Conservation (phyloP, 2,797 vertebrate species). For the Pantherophis vulpinus region DNA sequence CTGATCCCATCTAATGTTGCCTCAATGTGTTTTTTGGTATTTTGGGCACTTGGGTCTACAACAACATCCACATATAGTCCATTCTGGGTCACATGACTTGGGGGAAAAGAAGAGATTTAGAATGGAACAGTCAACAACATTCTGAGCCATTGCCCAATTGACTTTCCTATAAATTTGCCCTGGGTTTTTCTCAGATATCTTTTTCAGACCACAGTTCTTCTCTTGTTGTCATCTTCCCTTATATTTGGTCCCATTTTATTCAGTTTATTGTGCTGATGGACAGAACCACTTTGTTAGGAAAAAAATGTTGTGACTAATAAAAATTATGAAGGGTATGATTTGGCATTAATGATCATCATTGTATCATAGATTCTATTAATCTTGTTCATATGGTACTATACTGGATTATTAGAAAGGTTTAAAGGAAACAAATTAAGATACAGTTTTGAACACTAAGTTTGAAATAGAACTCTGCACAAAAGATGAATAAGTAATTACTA, state of each 20-base stretch:
- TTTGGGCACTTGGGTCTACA: not conserved
- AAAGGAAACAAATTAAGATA: too few species aligned
- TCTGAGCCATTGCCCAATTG: not conserved
- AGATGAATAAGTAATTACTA: too few species aligned
- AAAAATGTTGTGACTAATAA: not conserved
- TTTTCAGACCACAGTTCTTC: not conserved
- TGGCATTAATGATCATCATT: not conserved
- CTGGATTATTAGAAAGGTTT: not conserved
- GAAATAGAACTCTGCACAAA: too few species aligned
- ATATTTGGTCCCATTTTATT: not conserved
- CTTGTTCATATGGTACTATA: not conserved
- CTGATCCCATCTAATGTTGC: not conserved
- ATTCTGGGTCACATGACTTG: not conserved
- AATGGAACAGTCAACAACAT: not conserved
- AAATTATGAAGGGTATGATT: not conserved
- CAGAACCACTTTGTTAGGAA: not conserved
- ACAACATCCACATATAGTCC: not conserved
- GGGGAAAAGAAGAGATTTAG: not conserved
- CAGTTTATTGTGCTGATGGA: not conserved
- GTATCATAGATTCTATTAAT: not conserved
- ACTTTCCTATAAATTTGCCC: not conserved
- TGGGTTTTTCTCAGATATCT: not conserved
- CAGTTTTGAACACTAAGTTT: too few species aligned
- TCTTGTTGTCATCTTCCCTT: not conserved
- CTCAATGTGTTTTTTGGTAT: not conserved